These are phyloP conservation scores for Metalampra italica DNA, from an alignment of 2,888 invertebrate species.

Conservation along the genomic window DNA sequence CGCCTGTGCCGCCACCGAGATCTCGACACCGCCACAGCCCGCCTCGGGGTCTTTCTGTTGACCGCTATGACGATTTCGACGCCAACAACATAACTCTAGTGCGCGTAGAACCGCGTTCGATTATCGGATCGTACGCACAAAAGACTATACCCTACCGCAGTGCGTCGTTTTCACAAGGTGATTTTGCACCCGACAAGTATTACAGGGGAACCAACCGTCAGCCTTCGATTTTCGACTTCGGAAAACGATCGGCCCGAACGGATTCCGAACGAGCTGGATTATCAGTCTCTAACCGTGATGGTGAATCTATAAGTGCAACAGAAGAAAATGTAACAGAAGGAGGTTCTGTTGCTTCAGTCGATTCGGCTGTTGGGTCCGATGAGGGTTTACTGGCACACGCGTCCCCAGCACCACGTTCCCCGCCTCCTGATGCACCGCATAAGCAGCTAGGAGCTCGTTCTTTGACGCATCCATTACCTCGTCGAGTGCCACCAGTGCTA, in stretches of 20 bases:
- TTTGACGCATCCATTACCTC: conserved; percentile 72
- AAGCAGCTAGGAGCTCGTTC: conserved; percentile 71
- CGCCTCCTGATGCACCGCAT: conserved; percentile 67
- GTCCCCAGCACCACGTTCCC: conserved; percentile 60
- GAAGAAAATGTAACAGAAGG: conserved; percentile 62
- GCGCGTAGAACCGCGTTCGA: conserved; percentile 79
- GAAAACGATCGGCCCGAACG: conserved; percentile 43
- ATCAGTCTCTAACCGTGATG: conserved; percentile 46
- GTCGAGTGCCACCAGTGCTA: conserved; percentile 60
- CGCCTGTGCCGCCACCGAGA: conserved; percentile 77
- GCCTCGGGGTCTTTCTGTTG: conserved; percentile 65
- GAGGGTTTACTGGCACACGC: conserved; percentile 72
- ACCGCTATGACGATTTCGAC: conserved; percentile 67
- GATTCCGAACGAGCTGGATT: conserved; percentile 32
- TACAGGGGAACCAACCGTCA: conserved; percentile 54
- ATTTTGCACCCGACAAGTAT: conserved; percentile 81
- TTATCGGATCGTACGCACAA: conserved; percentile 80
- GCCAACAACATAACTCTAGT: conserved; percentile 71
- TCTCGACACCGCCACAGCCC: conserved; percentile 73
- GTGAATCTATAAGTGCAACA: conserved; percentile 48
- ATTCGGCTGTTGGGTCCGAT: conserved; percentile 80
- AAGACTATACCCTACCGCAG: conserved; percentile 87
- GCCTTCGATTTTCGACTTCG: conserved; percentile 66
- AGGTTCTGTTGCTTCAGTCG: conserved; percentile 77
- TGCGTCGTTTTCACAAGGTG: conserved; percentile 93